These are phyloP conservation scores for Dicrurus megarhynchus DNA, from an alignment of 2,113 vertebrate genomes.

Conservation along the genomic window DNA sequence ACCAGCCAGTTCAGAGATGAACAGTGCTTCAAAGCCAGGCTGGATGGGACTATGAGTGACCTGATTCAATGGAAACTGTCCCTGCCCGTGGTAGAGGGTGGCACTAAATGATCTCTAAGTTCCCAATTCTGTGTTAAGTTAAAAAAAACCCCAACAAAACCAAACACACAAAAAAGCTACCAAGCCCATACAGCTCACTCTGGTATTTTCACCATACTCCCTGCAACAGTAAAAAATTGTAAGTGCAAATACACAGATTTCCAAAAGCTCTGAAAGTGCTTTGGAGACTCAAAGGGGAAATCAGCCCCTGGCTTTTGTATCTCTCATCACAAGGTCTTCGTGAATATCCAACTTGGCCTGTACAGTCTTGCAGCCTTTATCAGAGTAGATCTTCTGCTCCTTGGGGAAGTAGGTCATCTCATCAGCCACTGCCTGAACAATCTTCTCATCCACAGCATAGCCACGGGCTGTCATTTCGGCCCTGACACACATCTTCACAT, in stretches of 20 bases:
- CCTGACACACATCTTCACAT: constrained; percentile 84
- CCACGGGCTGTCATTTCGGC: constrained; percentile 80
- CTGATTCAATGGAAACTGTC: not conserved
- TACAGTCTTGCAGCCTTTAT: constrained; percentile 94
- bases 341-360: constrained; percentile 84
- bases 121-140: not conserved
- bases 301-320: not conserved
- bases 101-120: not conserved
- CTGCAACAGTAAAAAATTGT: not conserved
- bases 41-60: not conserved
- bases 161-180: not conserved
- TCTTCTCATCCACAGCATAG: not conserved
- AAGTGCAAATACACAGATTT: constrained; percentile 45
- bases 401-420: constrained; percentile 90
- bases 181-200: not conserved
- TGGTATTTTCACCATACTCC: not conserved
- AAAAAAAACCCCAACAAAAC: not conserved
- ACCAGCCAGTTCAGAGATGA: not conserved
- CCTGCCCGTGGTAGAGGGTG: not conserved
- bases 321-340: not conserved
- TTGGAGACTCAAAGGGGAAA: not conserved
- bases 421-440: constrained; percentile 76
- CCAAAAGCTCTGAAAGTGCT: not conserved
- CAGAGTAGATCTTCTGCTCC: constrained; percentile 82
- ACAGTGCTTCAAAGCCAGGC: not conserved